Percentiles rank a stretch among this genome's conserved stretches.
Conservation (phyloP, 2,888 invertebrate genomes). For the Stenotaenia linearis region DNA sequence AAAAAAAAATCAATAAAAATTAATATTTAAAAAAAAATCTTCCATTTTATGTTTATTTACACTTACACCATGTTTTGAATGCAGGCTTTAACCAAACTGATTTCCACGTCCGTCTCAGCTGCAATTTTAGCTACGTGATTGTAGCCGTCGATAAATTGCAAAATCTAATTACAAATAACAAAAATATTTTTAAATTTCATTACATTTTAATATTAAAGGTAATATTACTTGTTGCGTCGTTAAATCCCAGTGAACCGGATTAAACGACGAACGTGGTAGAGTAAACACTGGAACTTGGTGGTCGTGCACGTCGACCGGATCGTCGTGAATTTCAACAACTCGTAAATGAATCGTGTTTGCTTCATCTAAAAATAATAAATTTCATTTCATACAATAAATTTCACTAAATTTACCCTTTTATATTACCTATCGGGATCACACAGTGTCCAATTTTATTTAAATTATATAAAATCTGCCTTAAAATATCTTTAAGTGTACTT, state of each 20-base stretch:
- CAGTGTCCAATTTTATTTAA: slow-evolving; percentile 74
- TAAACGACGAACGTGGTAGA: slow-evolving; percentile 54
- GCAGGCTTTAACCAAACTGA: slow-evolving; percentile 87
- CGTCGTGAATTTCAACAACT: slow-evolving; percentile 72
- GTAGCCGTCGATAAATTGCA: slow-evolving; percentile 85
- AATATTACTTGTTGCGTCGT: slow-evolving; percentile 79
- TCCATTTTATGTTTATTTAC: too few species aligned
- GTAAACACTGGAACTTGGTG: slow-evolving; percentile 85
- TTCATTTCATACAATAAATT: background rate
- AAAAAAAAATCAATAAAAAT: too few species aligned
- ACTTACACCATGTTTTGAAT: slow-evolving; percentile 81
- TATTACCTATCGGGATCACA: slow-evolving; percentile 51
- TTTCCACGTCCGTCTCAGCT: slow-evolving; percentile 83
- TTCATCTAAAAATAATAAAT: slow-evolving; percentile 57
- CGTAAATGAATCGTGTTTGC: slow-evolving; percentile 84
- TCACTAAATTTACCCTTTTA: background rate
- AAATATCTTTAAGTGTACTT: slow-evolving; percentile 63
- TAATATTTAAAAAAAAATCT: too few species aligned
- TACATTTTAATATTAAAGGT: background rate
- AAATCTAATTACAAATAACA: slow-evolving; percentile 53
- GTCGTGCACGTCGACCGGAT: slow-evolving; percentile 74
- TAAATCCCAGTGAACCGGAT: slow-evolving; percentile 72
- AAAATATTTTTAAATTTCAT: background rate
- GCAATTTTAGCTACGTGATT: slow-evolving; percentile 88
- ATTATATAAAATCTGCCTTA: slow-evolving; percentile 71